These are phyloP conservation scores for Caenorhabditis inopinata DNA, from an alignment of 1,140 invertebrate genomes.

Conservation along the genomic window DNA sequence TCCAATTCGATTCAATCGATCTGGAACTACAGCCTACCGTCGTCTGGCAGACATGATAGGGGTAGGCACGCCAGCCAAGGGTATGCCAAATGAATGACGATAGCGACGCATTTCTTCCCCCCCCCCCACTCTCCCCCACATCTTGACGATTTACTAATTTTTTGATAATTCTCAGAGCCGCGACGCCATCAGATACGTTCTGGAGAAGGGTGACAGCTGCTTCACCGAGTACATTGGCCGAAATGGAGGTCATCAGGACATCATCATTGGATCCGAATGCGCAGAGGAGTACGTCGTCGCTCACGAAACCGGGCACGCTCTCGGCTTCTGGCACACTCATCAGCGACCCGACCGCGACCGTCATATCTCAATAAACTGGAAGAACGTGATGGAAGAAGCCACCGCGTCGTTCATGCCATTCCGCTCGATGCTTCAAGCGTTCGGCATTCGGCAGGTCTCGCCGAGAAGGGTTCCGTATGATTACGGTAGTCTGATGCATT, in stretches of 20 bases:
- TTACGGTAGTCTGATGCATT: slow-evolving; percentile 67
- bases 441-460: slow-evolving; percentile 65
- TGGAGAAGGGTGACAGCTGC: slow-evolving; percentile 63
- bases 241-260: slow-evolving; percentile 66
- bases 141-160: background rate
- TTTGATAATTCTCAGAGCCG: slow-evolving; percentile 42
- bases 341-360: slow-evolving; percentile 50
- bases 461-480: slow-evolving; percentile 64
- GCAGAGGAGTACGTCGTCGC: slow-evolving; percentile 66
- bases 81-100: no score
- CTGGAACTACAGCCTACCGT: no score
- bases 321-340: slow-evolving; percentile 68
- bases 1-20: no score
- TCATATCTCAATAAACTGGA: slow-evolving; percentile 65
- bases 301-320: slow-evolving; percentile 67
- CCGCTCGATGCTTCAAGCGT: slow-evolving; percentile 64
- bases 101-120: no score
- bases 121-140: no score
- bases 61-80: no score
- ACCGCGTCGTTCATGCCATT: slow-evolving; percentile 66
- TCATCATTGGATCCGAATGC: slow-evolving; percentile 66
- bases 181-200: slow-evolving; percentile 63
- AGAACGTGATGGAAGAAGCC: slow-evolving; percentile 65
- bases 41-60: no score
- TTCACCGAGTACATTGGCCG: slow-evolving; percentile 66